These are phyloP conservation scores for Heliornis fulica DNA, from an alignment of 2,113 vertebrate species.

Conservation along the genomic window DNA sequence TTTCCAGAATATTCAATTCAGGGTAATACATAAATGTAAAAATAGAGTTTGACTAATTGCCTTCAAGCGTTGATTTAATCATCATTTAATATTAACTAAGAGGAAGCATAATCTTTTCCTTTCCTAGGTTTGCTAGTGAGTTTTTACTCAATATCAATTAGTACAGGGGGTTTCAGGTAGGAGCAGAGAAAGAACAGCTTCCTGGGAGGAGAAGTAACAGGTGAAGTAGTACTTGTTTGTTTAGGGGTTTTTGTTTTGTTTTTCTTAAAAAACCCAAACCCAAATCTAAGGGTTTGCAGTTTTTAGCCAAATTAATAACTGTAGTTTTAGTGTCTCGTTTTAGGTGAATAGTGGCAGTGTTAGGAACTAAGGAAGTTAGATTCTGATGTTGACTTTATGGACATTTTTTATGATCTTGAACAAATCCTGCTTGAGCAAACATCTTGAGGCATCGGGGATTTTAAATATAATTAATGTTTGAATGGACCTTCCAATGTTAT, in stretches of 20 bases:
- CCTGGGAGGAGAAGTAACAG: neutral
- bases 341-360: neutral
- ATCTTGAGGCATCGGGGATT: neutral
- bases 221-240: neutral
- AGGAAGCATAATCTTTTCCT: neutral
- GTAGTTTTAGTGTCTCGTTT: neutral
- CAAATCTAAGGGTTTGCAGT: neutral
- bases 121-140: neutral
- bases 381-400: neutral
- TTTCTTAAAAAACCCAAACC: neutral
- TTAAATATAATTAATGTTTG: neutral
- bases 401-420: neutral
- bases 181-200: neutral
- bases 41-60: neutral
- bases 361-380: neutral
- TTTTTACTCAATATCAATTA: neutral
- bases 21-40: neutral
- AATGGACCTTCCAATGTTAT: neutral
- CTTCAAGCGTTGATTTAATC: neutral
- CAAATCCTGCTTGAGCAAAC: neutral
- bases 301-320: neutral
- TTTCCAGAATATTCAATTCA: neutral
- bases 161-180: neutral
- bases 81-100: neutral
- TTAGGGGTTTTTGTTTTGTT: neutral